Evolutionary conservation across 2,888 invertebrate species (phyloP), one percentile per base, ranked within the genome.

Genomic region (Meiosimyza decipiens): DNA sequence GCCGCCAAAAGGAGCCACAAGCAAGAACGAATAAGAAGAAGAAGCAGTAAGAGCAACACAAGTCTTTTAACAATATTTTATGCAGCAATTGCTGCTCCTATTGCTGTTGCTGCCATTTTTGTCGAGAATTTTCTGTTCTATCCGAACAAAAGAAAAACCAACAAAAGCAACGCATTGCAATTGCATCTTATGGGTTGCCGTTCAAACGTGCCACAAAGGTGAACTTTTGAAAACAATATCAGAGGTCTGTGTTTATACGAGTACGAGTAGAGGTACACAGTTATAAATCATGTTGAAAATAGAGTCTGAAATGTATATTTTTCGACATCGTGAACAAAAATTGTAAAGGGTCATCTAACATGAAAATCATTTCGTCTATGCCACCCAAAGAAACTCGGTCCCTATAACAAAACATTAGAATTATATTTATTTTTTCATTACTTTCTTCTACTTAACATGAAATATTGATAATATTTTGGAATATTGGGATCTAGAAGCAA

Each of bases 121-220:
- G 40, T 40, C 40, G 9, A 40, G 40, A 9, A 2, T 40, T 40
- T 40, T 40, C 9, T 40, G 40, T 40, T 55, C 55, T 57, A 67
- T 28, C 47, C 22, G 40, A 55, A 52, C 28, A 51, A 65, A 49
- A 49, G 73, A 40, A n/a, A 52, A 51, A 62, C 66, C 71, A 71
- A 55, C 72, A 47, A 54, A 55, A 51, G 47, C 68, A 16, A 2
- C 49, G 33, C 50, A 66, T 15, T 55, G 57, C 59, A 69, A 60
- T 60, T 51, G 59, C 68, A 68, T 71, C 62, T 74, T 60, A 72
- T 69, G 77, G 75, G 74, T 78, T 76, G 76, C 79, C 76, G 79
- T 78, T 78, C 78, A 77, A 79, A 79, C 78, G 78, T 79, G 78
- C 79, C 77, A 77, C 77, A 77, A 74, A 55, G 13, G 47, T 33